Conservation (phyloP, 2,113 vertebrate species). For the Onychorhynchus coronatus region DNA sequence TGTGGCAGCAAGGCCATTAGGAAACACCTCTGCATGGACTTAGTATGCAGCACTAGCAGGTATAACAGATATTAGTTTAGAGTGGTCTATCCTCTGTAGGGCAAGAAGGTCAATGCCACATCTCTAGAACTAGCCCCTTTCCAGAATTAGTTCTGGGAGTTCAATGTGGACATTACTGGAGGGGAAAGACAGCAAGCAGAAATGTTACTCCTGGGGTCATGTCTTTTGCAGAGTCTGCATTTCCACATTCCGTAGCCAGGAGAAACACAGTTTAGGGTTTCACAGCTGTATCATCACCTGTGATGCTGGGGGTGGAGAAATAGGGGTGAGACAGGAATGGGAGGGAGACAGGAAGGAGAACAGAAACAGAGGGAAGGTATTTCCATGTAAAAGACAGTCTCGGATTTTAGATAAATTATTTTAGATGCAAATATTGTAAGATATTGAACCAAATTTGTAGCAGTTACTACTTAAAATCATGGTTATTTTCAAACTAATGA, state of each 20-base stretch:
- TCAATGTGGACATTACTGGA: accelerated
- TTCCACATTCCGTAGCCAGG: background rate
- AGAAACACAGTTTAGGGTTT: background rate
- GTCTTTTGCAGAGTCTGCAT: background rate
- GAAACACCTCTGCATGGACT: background rate
- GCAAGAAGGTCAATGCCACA: background rate
- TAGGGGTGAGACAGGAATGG: background rate
- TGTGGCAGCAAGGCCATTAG: background rate
- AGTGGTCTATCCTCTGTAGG: background rate
- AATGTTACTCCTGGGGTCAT: background rate
- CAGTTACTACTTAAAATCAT: background rate
- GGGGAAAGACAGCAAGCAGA: background rate
- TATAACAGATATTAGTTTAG: background rate
- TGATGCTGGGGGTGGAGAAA: background rate
- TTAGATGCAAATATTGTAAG: background rate
- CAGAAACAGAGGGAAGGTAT: background rate
- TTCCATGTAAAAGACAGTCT: background rate
- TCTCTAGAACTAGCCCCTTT: background rate
- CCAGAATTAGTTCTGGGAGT: background rate
- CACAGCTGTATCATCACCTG: background rate
- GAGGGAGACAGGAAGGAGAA: background rate
- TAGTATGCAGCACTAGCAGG: background rate
- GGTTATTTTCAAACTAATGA: background rate
- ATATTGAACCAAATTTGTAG: background rate
- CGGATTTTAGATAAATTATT: background rate